These are phyloP conservation scores for Hestina assimilis DNA, from an alignment of 1,140 invertebrate genomes.

Conservation along the genomic window DNA sequence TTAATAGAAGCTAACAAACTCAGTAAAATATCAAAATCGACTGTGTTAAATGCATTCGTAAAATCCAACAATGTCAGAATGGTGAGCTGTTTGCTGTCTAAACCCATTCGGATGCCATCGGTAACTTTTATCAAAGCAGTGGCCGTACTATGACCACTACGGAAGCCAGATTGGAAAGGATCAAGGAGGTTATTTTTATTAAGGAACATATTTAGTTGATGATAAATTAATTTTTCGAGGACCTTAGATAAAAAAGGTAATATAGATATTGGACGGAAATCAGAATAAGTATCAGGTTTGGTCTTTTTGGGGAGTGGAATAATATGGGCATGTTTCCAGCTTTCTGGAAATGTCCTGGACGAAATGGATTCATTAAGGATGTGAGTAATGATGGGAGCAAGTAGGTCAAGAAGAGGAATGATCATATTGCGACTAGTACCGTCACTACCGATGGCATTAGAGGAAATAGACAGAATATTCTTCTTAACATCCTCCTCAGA, in stretches of 20 bases:
- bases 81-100: slow-evolving; percentile 5
- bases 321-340: background rate
- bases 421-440: slow-evolving; percentile 2
- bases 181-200: background rate
- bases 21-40: background rate
- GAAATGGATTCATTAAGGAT: slow-evolving; percentile 9
- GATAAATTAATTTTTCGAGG: background rate
- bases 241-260: slow-evolving; percentile 1
- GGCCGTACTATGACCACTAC: background rate
- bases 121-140: slow-evolving; percentile 6
- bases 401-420: background rate
- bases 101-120: background rate
- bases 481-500: background rate
- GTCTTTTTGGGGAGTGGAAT: slow-evolving; percentile 6
- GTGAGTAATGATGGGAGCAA: slow-evolving; percentile 11
- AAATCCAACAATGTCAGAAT: slow-evolving; percentile 1
- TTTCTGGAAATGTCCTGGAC: background rate
- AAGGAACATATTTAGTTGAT: background rate
- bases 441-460: background rate
- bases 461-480: background rate
- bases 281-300: background rate
- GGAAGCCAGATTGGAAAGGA: slow-evolving; percentile 10
- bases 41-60: background rate
- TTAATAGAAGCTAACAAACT: background rate
- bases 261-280: slow-evolving; percentile 11